Evolutionary conservation across 1,140 invertebrate genomes (phyloP), one percentile per base, ranked within the genome.

Genomic region (Proctacanthus coquilletti): DNA sequence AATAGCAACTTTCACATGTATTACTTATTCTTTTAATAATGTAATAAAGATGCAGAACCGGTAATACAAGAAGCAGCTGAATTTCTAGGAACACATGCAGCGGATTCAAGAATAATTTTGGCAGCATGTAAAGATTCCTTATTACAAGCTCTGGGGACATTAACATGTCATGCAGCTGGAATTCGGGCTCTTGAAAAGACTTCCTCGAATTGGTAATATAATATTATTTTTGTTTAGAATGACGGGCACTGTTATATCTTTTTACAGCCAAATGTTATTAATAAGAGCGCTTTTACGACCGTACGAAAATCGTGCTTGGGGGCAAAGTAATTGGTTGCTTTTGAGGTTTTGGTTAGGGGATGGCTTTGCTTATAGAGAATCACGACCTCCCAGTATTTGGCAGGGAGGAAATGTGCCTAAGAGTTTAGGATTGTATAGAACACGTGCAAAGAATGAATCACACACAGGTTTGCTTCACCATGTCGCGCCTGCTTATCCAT

Each of bases 321-420:
- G 81, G 0, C 82, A 87, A 46, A 83, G 78, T 20, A 87, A 87
- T 60, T 87, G 83, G 79, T 74, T 87, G 31, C 56, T 89, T 5
- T 72, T 86, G 4, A 63, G 83, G 39, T 80, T 88, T 45, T 89
- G 84, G 84, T 72, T 85, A 58, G 84, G 84, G 2, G 69, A 75
- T 50, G 84, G 82, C 0, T 87, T 81, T 62, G 82, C 74, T 0
- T 86, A 80, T 58, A 68, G 80, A n/a, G 84, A 84, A 47, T 45
- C 56, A 5, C 46, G 58, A 0, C 47, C 49, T 23, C 58, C 58
- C 0, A 52, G 45, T 13, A 48, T 61, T 0, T 61, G 54, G 54
- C 58, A 61, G 33, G 53, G 54, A 40, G 52, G 56, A 5, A 50
- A 50, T 5, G 32, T 46, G 23, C 48, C 49, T 0, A 15, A 52